Evolutionary conservation across 2,113 vertebrate genomes (phyloP).

Genomic region (Pterocles orientalis): DNA sequence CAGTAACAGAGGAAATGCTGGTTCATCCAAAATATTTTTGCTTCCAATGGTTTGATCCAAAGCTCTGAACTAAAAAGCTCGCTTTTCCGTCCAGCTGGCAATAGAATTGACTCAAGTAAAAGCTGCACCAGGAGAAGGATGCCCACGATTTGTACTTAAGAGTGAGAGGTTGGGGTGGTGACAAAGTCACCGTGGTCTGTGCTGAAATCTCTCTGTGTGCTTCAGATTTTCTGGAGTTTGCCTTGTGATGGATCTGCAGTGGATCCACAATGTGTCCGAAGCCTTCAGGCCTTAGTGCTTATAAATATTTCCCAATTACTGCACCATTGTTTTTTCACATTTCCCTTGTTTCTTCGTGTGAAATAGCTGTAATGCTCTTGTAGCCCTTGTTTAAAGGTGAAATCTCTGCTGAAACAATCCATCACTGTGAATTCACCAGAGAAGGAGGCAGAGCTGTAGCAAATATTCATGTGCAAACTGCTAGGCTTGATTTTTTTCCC

Average conservation of each 20-base stretch:
- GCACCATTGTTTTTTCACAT: neutral
- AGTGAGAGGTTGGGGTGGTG: neutral
- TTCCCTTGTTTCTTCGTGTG: neutral
- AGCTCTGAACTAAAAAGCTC: neutral
- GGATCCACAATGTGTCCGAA: neutral
- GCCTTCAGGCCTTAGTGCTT: neutral
- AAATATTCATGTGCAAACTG: neutral
- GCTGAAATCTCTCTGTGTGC: neutral
- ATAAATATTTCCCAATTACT: neutral
- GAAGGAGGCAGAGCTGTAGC: neutral
- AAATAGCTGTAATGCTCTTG: neutral
- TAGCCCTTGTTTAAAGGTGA: neutral
- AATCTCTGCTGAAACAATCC: neutral
- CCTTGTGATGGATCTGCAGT: accelerated
- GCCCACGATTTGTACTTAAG: neutral
- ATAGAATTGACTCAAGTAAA: neutral
- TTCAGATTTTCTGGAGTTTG: neutral
- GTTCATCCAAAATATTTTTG: neutral
- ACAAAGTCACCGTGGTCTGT: neutral
- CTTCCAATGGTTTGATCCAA: neutral
- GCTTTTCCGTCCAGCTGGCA: neutral
- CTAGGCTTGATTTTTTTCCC: neutral
- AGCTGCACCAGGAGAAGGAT: neutral
- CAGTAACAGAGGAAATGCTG: neutral
- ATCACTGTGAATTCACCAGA: neutral